A percentile compares a stretch with the other conserved stretches of the same genome.
These are phyloP conservation scores for Hucho hucho DNA, from an alignment of 2,113 vertebrate species.

Conservation along the genomic window DNA sequence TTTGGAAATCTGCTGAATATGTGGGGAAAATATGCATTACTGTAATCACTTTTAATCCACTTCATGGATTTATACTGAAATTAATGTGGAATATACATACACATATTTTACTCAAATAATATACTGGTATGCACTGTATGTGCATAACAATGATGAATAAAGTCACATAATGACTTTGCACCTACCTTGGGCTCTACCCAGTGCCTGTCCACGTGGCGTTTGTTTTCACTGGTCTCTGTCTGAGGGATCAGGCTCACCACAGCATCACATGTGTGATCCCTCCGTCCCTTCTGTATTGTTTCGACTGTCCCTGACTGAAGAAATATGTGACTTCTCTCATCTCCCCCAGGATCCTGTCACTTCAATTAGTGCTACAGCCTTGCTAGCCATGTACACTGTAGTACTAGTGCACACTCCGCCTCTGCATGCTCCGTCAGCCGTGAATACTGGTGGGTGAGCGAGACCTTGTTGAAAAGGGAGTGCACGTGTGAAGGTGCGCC, in stretches of 20 bases:
- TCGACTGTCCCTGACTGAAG: background rate
- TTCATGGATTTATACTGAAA: too few species aligned
- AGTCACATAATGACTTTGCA: slow-evolving; percentile 10
- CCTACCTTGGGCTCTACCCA: background rate
- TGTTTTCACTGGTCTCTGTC: slow-evolving; percentile 8
- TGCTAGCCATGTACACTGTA: slow-evolving; percentile 13
- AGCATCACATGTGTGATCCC: slow-evolving; percentile 6
- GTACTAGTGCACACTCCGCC: slow-evolving; percentile 11
- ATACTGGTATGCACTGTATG: background rate
- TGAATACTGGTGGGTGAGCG: slow-evolving; percentile 19
- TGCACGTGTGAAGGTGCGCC: slow-evolving; percentile 47
- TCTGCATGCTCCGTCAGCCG: slow-evolving; percentile 42
- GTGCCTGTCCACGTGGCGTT: slow-evolving; percentile 16
- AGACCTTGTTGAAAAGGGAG: slow-evolving; percentile 29
- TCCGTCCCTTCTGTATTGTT: background rate
- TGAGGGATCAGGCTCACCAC: too few species aligned
- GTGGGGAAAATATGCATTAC: background rate
- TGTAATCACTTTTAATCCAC: too few species aligned
- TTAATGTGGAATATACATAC: background rate
- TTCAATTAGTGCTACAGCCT: slow-evolving; percentile 16
- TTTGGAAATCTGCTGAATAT: slow-evolving; percentile 41
- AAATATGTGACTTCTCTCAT: slow-evolving; percentile 14
- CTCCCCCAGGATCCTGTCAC: slow-evolving; percentile 15
- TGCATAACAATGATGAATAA: background rate
- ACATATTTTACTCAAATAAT: background rate